Percentiles rank a stretch among this genome's conserved stretches.
These are phyloP conservation scores for Latheticus oryzae DNA, from an alignment of 2,888 invertebrate genomes.

Conservation along the genomic window DNA sequence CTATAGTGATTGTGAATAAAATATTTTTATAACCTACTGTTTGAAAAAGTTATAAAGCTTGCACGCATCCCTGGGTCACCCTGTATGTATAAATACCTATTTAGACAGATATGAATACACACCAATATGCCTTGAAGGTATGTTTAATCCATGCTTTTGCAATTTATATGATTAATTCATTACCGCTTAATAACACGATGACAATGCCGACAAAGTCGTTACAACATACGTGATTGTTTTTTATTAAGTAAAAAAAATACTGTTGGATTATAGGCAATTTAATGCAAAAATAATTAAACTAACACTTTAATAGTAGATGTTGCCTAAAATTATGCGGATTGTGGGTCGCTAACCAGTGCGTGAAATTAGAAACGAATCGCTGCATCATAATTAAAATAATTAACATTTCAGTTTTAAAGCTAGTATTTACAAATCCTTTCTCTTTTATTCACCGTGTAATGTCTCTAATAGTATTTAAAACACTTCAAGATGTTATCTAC, in stretches of 20 bases:
- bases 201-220: constrained; percentile 16
- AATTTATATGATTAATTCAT: constrained; percentile 19
- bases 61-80: no score
- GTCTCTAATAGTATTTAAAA: constrained; percentile 4
- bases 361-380: constrained; percentile 33
- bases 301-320: constrained; percentile 22
- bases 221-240: constrained; percentile 6
- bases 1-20: no score
- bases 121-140: background rate
- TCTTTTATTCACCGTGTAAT: constrained; percentile 16
- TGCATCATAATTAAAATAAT: constrained; percentile 33
- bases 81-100: no score
- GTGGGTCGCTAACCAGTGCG: constrained; percentile 29
- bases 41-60: no score
- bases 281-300: constrained; percentile 11
- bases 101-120: background rate
- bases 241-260: constrained; percentile 3
- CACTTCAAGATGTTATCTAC: constrained; percentile 17
- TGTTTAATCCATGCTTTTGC: background rate
- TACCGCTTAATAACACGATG: constrained; percentile 1
- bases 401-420: constrained; percentile 26
- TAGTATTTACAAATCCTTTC: constrained; percentile 19
- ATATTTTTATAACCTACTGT: no score
- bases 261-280: constrained; percentile 8
- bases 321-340: constrained; percentile 33